phyloP scores from a whole-genome alignment of 2,888 invertebrate genomes.

The Apodemia mormo region DNA sequence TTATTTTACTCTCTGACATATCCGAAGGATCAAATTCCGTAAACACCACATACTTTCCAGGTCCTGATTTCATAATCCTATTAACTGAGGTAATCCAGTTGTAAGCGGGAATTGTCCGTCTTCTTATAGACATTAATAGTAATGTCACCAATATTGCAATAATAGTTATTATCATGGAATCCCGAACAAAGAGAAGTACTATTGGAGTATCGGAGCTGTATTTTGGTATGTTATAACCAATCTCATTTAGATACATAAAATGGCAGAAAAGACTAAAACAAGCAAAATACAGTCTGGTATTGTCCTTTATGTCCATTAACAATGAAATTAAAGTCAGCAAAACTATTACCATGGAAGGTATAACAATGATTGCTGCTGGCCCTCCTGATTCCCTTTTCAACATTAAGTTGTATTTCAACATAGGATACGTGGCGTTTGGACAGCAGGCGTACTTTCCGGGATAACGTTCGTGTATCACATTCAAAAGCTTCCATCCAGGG shows the following conservation, averaged over 20 bases:
- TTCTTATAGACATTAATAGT: conserved; percentile 58
- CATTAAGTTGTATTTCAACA: conserved; percentile 78
- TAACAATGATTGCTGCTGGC: conserved; percentile 79
- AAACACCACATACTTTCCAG: conserved; percentile 67
- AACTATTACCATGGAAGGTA: conserved; percentile 80
- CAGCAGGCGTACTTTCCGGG: conserved; percentile 76
- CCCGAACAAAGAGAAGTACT: conserved; percentile 69
- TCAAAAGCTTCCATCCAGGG: conserved; percentile 82
- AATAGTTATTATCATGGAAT: conserved; percentile 69
- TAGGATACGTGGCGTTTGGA: conserved; percentile 83
- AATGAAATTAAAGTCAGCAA: conserved; percentile 81
- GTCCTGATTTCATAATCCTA: conserved; percentile 56
- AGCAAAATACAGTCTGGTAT: conserved; percentile 78
- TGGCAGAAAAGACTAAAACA: conserved; percentile 84
- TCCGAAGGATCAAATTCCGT: conserved; percentile 68
- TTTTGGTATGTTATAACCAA: conserved; percentile 82
- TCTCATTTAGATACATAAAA: conserved; percentile 80
- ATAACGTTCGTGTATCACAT: conserved; percentile 63
- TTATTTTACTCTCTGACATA: conserved; percentile 46
- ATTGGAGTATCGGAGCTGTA: conserved; percentile 82
- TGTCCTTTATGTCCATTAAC: conserved; percentile 79
- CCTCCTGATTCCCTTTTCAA: conserved; percentile 82
- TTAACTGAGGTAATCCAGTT: conserved; percentile 58
- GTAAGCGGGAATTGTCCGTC: conserved; percentile 54
- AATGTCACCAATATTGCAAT: conserved; percentile 60